These are phyloP conservation scores for Gymnosoma rotundatum DNA, from an alignment of 2,888 invertebrate species.

Conservation along the genomic window DNA sequence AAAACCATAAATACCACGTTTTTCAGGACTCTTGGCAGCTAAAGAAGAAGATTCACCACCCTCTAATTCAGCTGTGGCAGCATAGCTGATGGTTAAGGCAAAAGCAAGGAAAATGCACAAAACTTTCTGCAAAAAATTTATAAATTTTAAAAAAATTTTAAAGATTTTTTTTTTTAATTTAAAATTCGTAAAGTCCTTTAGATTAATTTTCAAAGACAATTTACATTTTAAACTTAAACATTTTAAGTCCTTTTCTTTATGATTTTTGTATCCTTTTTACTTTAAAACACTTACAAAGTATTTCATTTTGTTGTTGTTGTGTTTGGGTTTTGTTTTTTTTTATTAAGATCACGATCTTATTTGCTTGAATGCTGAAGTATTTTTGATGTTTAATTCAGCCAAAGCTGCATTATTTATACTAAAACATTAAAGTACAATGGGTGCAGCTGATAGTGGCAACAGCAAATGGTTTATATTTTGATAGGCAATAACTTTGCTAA, in stretches of 20 bases:
- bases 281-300: slow-evolving; percentile 69
- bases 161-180: not conserved
- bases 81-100: slow-evolving; percentile 64
- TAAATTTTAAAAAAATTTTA: not conserved
- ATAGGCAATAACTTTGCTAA: slow-evolving; percentile 40
- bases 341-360: slow-evolving; percentile 65
- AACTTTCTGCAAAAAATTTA: slow-evolving; percentile 67
- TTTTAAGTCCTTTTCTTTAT: slow-evolving; percentile 5
- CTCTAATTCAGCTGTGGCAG: slow-evolving; percentile 67
- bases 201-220: too few relatives aligned
- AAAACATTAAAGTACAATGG: slow-evolving; percentile 31
- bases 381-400: slow-evolving; percentile 58
- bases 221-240: not conserved
- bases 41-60: slow-evolving; percentile 59
- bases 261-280: not conserved
- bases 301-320: slow-evolving; percentile 68
- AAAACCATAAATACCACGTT: slow-evolving; percentile 72
- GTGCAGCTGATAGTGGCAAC: slow-evolving; percentile 40
- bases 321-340: slow-evolving; percentile 2
- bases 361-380: slow-evolving; percentile 63
- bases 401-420: slow-evolving; percentile 65
- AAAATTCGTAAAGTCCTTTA: not conserved
- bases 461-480: slow-evolving; percentile 34
- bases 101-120: slow-evolving; percentile 70
- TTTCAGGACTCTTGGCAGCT: slow-evolving; percentile 71